Percentiles rank a stretch among this genome's conserved stretches.
phyloP scores from a whole-genome alignment of 1,140 invertebrate species.

The Drosophila seguyi region DNA sequence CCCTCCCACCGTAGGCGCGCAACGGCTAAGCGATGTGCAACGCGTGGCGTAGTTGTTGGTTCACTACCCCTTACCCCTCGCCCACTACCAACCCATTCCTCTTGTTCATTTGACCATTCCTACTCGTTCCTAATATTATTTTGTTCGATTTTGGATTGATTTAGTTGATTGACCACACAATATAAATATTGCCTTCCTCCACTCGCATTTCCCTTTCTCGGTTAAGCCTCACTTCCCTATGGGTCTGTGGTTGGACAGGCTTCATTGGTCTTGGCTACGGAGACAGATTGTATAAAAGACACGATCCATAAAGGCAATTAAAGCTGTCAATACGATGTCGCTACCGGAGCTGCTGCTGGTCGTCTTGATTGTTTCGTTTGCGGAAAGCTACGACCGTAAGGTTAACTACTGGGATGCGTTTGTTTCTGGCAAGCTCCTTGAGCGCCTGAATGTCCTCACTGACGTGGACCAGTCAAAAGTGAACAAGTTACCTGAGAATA shows the following conservation, averaged over 20 bases:
- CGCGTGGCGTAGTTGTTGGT: conserved; percentile 55
- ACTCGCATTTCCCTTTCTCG: conserved; percentile 57
- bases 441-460: conserved; percentile 49
- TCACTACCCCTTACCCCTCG: not conserved
- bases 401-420: conserved; percentile 76
- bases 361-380: conserved; percentile 15
- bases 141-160: conserved; percentile 52
- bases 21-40: conserved; percentile 64
- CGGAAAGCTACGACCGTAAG: conserved; percentile 45
- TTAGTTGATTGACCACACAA: conserved; percentile 54
- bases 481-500: conserved; percentile 1
- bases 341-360: conserved; percentile 47
- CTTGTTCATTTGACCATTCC: conserved; percentile 14
- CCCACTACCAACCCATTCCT: conserved; percentile 2
- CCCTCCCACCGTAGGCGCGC: conserved; percentile 63
- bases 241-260: conserved; percentile 53
- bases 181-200: conserved; percentile 60
- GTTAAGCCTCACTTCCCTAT: conserved; percentile 54
- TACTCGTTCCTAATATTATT: conserved; percentile 5
- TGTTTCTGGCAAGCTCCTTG: conserved; percentile 64
- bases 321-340: conserved; percentile 34
- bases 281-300: conserved; percentile 35
- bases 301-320: not conserved
- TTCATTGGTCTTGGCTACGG: conserved; percentile 39
- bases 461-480: conserved; percentile 19